Evolutionary conservation across 2,113 vertebrate species (phyloP), one percentile per base, ranked within the genome.

Genomic region (Rhipidura dahli): DNA sequence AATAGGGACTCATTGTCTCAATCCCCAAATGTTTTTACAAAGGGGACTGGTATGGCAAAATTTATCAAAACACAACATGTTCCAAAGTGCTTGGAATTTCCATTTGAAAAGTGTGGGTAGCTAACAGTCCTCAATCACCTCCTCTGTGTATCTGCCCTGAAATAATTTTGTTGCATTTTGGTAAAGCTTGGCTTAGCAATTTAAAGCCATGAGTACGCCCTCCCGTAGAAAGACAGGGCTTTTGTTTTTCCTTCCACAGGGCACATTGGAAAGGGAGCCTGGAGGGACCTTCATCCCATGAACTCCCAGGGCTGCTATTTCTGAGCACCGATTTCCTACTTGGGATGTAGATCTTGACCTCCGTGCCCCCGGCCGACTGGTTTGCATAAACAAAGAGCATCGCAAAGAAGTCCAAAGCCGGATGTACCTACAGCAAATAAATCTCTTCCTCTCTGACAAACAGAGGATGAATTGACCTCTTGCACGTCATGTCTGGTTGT

Each of bases 351-450:
- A 93, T 97, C 95, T 93, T 97, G 97, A 97, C 97, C 97, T 61
- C 82, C 3, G 3, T 95, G 89, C 69, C 90, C 96, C 72, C 1
- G 22, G 82, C 87, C 1, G 19, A 87, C 94, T 89, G 85, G 95
- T 96, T 97, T 97, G 97, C 90, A 96, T 95, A 97, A 97, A 97
- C 97, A 97, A 97, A 96, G 82, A 97, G 82, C 96, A 95, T 94
- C 35, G 71, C 93, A 93, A 93, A 96, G 89, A 89, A 96, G 84
- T 56, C 92, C 92, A 83, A 53, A 94, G 94, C 92, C 96, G 97
- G 97, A 97, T 96, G 93, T 96, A 97, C 94, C 96, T 93, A 95
- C 93, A 93, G 96, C 97, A 97, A 96, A 97, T 97, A 96, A 97
- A 97, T 96, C 95, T 95, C 96, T 97, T 97, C 96, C 97, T 97